Conservation (phyloP, 2,113 vertebrate species). For the Actinemys pallida region DNA sequence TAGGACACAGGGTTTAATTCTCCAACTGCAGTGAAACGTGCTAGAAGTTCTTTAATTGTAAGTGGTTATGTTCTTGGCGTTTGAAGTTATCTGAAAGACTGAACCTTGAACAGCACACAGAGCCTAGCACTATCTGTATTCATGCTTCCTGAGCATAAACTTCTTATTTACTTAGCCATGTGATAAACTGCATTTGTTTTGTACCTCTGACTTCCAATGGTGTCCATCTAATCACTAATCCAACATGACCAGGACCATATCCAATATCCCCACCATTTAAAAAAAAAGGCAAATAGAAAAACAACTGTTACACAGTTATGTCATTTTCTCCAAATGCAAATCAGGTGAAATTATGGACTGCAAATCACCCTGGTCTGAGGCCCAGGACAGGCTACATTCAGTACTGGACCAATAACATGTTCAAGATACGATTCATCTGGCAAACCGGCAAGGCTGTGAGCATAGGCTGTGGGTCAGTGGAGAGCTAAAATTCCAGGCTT, state of each 20-base stretch:
- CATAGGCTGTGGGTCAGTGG: background rate
- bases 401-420: background rate
- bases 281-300: slow-evolving; percentile 9
- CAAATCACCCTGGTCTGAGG: background rate
- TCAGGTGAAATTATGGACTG: background rate
- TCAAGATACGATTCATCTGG: background rate
- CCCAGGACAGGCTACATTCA: background rate
- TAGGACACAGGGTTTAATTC: background rate
- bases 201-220: background rate
- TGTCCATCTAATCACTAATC: background rate
- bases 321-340: background rate
- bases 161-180: background rate
- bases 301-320: background rate
- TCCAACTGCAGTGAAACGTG: background rate
- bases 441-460: background rate
- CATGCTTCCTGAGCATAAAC: background rate
- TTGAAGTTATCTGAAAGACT: background rate
- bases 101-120: background rate
- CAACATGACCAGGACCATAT: fast-evolving
- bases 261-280: background rate
- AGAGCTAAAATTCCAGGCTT: background rate
- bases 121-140: background rate
- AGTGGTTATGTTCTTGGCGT: background rate
- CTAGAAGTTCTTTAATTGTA: background rate
- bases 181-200: slow-evolving; percentile 1